Conservation (phyloP, 2,888 invertebrate genomes). For the Villa cingulata region DNA sequence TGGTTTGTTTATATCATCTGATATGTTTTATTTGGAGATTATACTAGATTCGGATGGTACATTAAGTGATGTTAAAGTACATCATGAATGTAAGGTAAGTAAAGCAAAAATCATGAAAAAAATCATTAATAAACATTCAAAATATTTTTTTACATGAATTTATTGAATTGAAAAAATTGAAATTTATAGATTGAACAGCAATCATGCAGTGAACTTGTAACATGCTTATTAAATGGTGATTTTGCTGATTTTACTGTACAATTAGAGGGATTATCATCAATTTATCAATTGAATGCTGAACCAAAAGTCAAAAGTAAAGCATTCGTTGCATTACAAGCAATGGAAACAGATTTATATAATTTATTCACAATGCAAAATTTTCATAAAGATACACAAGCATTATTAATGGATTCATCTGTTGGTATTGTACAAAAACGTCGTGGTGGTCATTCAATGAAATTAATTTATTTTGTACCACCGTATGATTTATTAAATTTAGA, state of each 20-base stretch:
- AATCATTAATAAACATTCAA: slow-evolving; percentile 6
- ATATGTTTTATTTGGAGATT: slow-evolving; percentile 93
- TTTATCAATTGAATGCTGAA: slow-evolving; percentile 88
- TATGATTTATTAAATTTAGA: slow-evolving; percentile 77
- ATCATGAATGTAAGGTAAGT: slow-evolving; percentile 71
- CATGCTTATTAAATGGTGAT: slow-evolving; percentile 70
- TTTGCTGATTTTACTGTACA: slow-evolving; percentile 87
- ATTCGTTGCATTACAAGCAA: slow-evolving; percentile 77
- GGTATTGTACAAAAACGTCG: slow-evolving; percentile 70
- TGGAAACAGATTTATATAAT: slow-evolving; percentile 78
- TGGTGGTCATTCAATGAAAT: slow-evolving; percentile 85
- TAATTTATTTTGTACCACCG: slow-evolving; percentile 88
- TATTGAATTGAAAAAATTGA: slow-evolving; percentile 7
- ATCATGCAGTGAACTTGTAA: slow-evolving; percentile 79
- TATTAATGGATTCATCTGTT: slow-evolving; percentile 79
- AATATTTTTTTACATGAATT: slow-evolving; percentile 8
- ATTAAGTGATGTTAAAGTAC: slow-evolving; percentile 79
- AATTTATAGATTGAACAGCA: slow-evolving; percentile 56
- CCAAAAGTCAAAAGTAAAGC: slow-evolving; percentile 91
- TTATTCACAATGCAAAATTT: slow-evolving; percentile 64
- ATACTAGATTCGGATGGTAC: slow-evolving; percentile 68
- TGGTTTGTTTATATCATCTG: slow-evolving; percentile 81
- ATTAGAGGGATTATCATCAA: slow-evolving; percentile 78
- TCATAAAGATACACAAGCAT: slow-evolving; percentile 48
- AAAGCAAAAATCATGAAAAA: no score